Percentiles rank a stretch among this genome's conserved stretches.
phyloP scores from a whole-genome alignment of 2,797 vertebrate genomes.

The Gymnoscopelus braueri region DNA sequence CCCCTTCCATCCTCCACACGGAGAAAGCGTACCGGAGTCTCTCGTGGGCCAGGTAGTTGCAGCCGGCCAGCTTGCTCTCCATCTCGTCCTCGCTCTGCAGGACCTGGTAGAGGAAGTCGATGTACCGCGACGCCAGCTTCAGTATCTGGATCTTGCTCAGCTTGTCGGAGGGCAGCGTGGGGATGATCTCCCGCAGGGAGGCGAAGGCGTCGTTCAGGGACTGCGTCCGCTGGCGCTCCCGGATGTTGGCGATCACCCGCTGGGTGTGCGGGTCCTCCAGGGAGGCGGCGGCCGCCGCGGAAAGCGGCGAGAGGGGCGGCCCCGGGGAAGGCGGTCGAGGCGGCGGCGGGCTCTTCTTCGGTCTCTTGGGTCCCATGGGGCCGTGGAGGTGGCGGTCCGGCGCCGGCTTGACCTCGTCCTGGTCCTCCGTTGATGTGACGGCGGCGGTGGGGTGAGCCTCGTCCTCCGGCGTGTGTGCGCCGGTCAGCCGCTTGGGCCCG shows the following conservation, averaged over 20 bases:
- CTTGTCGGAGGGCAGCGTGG: slow-evolving; percentile 92
- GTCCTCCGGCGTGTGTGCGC: slow-evolving; percentile 56
- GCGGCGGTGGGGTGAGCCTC: slow-evolving; percentile 35
- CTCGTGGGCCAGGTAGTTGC: slow-evolving; percentile 91
- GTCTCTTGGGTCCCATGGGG: slow-evolving; percentile 74
- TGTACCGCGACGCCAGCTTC: slow-evolving; percentile 91
- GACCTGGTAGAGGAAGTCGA: slow-evolving; percentile 93
- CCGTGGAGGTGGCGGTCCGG: slow-evolving; percentile 52
- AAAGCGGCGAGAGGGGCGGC: slow-evolving; percentile 66
- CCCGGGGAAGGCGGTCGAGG: slow-evolving; percentile 61
- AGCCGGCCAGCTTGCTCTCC: slow-evolving; percentile 87
- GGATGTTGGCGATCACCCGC: slow-evolving; percentile 89
- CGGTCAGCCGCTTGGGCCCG: slow-evolving; percentile 78
- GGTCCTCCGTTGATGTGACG: slow-evolving; percentile 22
- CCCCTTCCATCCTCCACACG: slow-evolving; percentile 95
- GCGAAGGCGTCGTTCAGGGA: slow-evolving; percentile 92
- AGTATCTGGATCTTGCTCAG: slow-evolving; percentile 96
- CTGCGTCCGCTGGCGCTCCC: slow-evolving; percentile 90
- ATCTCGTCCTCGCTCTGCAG: slow-evolving; percentile 88
- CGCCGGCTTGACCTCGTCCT: slow-evolving; percentile 33
- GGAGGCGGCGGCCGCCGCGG: slow-evolving; percentile 60
- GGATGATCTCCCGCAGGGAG: slow-evolving; percentile 91
- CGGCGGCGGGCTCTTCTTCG: slow-evolving; percentile 81
- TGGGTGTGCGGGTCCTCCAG: slow-evolving; percentile 88
- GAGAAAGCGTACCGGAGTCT: slow-evolving; percentile 94